Conservation (phyloP, 2,888 invertebrate genomes). For the Koerneria pararmatus region DNA sequence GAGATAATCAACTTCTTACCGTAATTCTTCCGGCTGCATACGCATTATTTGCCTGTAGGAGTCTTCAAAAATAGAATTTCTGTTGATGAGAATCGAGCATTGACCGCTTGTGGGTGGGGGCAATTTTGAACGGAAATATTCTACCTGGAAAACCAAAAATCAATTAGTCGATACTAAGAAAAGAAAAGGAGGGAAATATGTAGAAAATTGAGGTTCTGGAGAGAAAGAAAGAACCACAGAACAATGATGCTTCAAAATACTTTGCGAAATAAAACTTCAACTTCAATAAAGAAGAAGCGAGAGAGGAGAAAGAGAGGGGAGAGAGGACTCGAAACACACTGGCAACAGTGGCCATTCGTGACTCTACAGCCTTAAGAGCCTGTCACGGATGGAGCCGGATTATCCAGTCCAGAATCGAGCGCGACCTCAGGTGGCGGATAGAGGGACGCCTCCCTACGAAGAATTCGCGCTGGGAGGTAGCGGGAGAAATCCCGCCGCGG, state of each 20-base stretch:
- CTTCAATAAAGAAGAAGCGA: not conserved
- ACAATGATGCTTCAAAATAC: too few relatives aligned
- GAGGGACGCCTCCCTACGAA: too few relatives aligned
- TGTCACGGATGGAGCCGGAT: too few relatives aligned
- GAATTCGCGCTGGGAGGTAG: too few relatives aligned
- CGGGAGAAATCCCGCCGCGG: too few relatives aligned
- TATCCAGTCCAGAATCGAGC: too few relatives aligned
- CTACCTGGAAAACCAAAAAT: conserved; percentile 28
- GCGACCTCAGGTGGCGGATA: too few relatives aligned
- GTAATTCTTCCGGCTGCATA: conserved; percentile 63
- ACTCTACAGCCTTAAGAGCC: too few relatives aligned
- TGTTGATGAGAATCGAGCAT: conserved; percentile 11
- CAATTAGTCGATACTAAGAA: not conserved
- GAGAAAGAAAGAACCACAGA: too few relatives aligned
- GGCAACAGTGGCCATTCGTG: too few relatives aligned
- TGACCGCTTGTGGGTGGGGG: conserved; percentile 93
- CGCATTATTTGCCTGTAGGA: conserved; percentile 90
- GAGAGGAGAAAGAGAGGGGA: not conserved
- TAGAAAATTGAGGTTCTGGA: not conserved
- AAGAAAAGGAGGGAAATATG: not conserved
- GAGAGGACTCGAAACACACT: not conserved
- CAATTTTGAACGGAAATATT: conserved; percentile 87
- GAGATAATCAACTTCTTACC: not conserved
- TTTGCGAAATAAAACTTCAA: not conserved
- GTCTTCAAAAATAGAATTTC: conserved; percentile 89